Conservation (phyloP, 2,113 vertebrate genomes). For the Rallus limicola region DNA sequence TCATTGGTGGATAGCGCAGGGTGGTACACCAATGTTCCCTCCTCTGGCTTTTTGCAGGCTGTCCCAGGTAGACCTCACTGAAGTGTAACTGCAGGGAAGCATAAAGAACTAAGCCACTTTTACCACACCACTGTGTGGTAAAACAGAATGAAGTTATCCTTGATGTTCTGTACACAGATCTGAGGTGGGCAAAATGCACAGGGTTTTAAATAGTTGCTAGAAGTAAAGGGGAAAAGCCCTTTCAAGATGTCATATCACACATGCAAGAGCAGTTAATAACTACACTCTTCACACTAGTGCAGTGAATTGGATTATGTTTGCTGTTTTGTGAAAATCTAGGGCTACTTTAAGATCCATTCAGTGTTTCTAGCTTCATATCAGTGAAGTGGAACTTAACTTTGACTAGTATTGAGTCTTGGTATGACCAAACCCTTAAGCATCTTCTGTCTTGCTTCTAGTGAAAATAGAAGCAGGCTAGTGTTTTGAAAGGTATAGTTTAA, state of each 20-base stretch:
- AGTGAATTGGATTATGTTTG: background rate
- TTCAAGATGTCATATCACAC: background rate
- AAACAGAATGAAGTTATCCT: background rate
- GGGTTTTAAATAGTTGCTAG: background rate
- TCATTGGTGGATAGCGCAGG: rapidly evolving
- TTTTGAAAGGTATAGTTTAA: background rate
- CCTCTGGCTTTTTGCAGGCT: background rate
- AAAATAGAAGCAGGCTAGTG: background rate
- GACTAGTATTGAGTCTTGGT: background rate
- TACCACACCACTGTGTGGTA: background rate
- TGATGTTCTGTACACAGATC: background rate
- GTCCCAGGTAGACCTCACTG: background rate
- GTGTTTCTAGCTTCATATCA: background rate
- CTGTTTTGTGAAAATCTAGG: background rate
- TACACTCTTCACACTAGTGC: background rate
- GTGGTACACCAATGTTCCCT: background rate
- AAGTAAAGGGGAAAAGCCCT: background rate
- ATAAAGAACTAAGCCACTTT: background rate
- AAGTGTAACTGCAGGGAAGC: background rate
- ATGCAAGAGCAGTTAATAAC: background rate
- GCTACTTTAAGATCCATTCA: background rate
- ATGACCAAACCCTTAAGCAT: background rate
- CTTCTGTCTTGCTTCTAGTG: background rate
- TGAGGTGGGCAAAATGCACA: background rate
- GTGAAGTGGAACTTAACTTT: background rate